Conservation (phyloP, 2,113 vertebrate genomes). For the Himantopus leucocephalus region DNA sequence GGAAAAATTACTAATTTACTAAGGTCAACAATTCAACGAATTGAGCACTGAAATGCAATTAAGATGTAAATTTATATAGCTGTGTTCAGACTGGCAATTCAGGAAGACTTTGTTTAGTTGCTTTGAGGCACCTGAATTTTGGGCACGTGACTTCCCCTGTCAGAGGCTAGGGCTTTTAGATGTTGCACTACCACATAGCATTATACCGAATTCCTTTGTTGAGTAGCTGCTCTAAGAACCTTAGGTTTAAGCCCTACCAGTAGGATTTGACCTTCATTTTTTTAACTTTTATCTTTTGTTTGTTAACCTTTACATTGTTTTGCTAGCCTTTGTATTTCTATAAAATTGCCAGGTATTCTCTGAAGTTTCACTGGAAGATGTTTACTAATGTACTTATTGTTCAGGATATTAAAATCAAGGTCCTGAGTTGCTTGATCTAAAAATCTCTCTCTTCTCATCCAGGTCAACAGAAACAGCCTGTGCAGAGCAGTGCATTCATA, state of each 20-base stretch:
- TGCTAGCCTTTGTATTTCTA: background rate
- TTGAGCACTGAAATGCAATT: background rate
- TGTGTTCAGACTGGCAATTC: background rate
- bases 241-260: background rate
- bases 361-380: background rate
- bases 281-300: background rate
- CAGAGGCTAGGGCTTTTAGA: background rate
- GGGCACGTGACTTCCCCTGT: background rate
- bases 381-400: background rate
- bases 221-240: background rate
- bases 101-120: background rate
- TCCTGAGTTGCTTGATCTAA: background rate
- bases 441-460: background rate
- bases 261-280: background rate
- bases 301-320: background rate
- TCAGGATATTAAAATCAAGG: background rate
- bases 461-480: conserved; percentile 63
- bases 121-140: background rate
- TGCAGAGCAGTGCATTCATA: conserved; percentile 47
- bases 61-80: background rate
- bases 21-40: background rate
- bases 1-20: background rate
- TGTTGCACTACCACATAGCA: background rate
- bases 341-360: background rate
- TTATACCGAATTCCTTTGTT: background rate